phyloP scores from a whole-genome alignment of 92 coral and sea anemone genomes.

The Palythoa grandiflora region DNA sequence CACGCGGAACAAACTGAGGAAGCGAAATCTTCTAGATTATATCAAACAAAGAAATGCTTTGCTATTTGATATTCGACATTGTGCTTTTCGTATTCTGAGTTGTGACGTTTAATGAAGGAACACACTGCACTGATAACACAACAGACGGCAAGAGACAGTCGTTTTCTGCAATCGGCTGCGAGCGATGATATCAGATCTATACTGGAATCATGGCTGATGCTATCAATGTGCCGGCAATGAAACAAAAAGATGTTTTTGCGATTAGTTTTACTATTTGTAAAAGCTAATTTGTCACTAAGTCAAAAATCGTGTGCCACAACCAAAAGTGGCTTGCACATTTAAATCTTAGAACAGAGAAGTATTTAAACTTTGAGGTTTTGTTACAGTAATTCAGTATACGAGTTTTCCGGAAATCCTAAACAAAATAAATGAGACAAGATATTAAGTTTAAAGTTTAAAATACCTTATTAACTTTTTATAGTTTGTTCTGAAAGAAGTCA shows the following conservation, averaged over 20 bases:
- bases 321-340: conserved; percentile 31
- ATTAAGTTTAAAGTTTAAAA: not conserved
- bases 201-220: not conserved
- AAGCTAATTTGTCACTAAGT: conserved; percentile 26
- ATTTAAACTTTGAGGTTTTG: not conserved
- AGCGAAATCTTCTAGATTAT: conserved; percentile 12
- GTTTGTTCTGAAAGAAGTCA: not conserved
- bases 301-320: conserved; percentile 25
- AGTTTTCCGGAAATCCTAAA: not conserved
- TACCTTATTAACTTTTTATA: not conserved
- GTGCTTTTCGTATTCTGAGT: not conserved
- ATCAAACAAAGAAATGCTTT: conserved; percentile 34
- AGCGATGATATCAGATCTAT: not conserved
- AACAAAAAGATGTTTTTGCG: not conserved
- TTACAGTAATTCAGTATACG: not conserved
- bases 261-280: not conserved
- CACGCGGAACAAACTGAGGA: conserved; percentile 8
- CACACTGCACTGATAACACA: not conserved
- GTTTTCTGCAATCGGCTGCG: not conserved
- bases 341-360: not conserved
- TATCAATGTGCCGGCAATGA: not conserved
- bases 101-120: conserved; percentile 15
- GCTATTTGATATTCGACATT: conserved; percentile 11
- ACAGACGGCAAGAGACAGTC: conserved; percentile 1
- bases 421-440: not conserved